Evolutionary conservation across 1,140 invertebrate genomes (phyloP).

Genomic region (Diuraphis noxia): DNA sequence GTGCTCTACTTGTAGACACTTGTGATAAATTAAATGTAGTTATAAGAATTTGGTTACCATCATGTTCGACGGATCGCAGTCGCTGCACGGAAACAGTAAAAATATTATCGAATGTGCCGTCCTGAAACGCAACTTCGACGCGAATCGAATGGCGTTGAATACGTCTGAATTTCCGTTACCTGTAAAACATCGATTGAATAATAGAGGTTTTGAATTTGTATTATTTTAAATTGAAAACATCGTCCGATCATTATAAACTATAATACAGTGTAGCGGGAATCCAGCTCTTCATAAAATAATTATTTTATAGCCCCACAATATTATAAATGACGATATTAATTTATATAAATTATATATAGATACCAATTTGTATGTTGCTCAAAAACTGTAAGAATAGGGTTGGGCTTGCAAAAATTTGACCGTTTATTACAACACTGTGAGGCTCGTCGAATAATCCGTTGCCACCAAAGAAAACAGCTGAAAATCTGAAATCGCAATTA

Average conservation of each 20-base stretch:
- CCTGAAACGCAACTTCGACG: constrained; percentile 77
- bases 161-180: constrained; percentile 71
- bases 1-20: constrained; percentile 7
- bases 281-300: not conserved
- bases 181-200: constrained; percentile 53
- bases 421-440: constrained; percentile 70
- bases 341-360: constrained; percentile 28
- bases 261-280: not conserved
- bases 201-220: not conserved
- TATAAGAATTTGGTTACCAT: constrained; percentile 62
- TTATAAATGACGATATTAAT: too few species aligned
- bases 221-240: not conserved
- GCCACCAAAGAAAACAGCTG: constrained; percentile 80
- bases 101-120: constrained; percentile 83
- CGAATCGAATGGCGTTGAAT: constrained; percentile 75
- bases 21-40: not conserved
- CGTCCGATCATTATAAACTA: not conserved
- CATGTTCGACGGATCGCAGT: constrained; percentile 71
- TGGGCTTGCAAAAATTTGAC: constrained; percentile 68
- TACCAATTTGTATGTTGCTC: constrained; percentile 67
- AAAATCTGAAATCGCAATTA: constrained; percentile 65
- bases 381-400: constrained; percentile 62
- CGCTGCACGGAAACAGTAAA: constrained; percentile 78
- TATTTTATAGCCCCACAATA: not conserved
- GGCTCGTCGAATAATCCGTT: constrained; percentile 71